Evolutionary conservation across 2,888 invertebrate species (phyloP), one percentile per base, ranked within the genome.

Genomic region (Encarsia formosa): DNA sequence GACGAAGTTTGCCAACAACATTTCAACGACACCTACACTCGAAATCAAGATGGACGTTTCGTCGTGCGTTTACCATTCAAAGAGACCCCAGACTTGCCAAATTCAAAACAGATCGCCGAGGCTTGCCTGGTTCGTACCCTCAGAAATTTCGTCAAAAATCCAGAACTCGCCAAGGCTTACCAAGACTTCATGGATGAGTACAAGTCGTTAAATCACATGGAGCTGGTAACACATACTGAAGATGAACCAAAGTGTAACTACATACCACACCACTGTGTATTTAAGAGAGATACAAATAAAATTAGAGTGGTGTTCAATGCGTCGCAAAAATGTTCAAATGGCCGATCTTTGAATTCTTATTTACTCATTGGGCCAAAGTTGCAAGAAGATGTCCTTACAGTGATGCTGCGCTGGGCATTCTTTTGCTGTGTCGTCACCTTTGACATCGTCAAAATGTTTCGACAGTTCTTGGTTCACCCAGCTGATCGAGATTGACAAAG

Each of bases 401-500:
- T 38, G 20, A 15, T 38, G 9, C 9, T n/a, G 6, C 38, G 13
- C 20, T 38, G 13, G 38, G 9, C 11, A 11, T 38, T 20, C 4
- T 34, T n/a, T 15, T 2, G 16, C n/a, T n/a, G 8, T 16, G 34
- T 15, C 3, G n/a, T 34, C 34, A 65, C 39, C 52, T 61, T 1
- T 64, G 64, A 38, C 13, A 20, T 38, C 8, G 38, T 38, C 8
- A 18, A 20, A 13, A 38, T 20, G 38, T 38, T 38, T 20, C 19
- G 38, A 4, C 38, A 38, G 49, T 59, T 70, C 8, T 9, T 41
- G 9, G 47, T 67, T 0, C 34, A 59, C 35, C 53, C 57, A 5
- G 45, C 52, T 1, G 57, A 68, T 32, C 35, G 23, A 2, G 51
- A 61, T 34, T 63, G 56, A 11, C 62, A 65, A 13, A 19, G 61